These are phyloP conservation scores for Phaethornis superciliosus DNA, from an alignment of 2,113 vertebrate genomes.

Conservation along the genomic window DNA sequence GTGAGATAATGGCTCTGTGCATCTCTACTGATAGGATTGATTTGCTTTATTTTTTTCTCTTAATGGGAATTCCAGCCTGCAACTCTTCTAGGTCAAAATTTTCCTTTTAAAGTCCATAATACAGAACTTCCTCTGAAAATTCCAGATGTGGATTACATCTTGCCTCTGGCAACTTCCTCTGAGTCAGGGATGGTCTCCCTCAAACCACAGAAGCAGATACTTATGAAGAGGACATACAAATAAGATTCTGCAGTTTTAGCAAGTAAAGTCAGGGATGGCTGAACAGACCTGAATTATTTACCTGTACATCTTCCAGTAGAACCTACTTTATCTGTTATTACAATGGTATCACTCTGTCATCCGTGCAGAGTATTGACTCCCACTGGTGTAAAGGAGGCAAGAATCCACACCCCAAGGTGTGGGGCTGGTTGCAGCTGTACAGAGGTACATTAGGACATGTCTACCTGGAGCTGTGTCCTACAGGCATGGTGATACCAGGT, in stretches of 20 bases:
- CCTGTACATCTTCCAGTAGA: too few species aligned
- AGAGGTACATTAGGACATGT: background rate
- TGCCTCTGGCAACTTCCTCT: background rate
- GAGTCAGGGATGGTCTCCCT: background rate
- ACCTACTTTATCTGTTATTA: background rate
- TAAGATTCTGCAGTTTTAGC: background rate
- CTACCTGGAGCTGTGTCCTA: background rate
- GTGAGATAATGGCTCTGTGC: background rate
- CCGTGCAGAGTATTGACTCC: background rate
- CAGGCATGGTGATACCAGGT: background rate
- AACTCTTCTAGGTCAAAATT: background rate
- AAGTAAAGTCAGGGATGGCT: background rate
- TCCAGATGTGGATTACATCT: background rate
- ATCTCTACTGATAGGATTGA: background rate
- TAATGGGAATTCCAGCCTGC: background rate
- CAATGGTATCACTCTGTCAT: background rate
- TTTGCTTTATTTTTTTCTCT: background rate
- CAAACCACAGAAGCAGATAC: background rate
- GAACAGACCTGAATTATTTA: background rate
- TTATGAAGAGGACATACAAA: background rate
- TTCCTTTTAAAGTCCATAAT: background rate
- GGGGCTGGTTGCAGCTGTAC: background rate
- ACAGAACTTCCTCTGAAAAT: background rate
- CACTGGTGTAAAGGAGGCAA: background rate
- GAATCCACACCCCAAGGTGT: background rate